phyloP scores from a whole-genome alignment of 2,113 vertebrate species.

The Clarias macrocephalus region DNA sequence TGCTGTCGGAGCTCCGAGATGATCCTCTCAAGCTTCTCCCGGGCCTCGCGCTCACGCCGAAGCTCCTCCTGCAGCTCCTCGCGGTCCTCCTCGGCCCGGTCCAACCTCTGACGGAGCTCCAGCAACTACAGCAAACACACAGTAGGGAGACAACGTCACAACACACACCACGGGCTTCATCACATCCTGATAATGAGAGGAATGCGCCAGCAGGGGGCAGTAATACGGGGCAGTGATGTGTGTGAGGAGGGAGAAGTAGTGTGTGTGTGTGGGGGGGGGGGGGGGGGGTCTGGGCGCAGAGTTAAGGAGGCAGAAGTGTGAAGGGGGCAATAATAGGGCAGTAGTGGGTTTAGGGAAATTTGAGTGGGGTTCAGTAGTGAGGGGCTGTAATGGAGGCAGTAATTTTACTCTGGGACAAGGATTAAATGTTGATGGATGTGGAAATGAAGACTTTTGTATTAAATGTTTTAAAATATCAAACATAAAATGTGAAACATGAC shows the following conservation, averaged over 20 bases:
- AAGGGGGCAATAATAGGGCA: not conserved
- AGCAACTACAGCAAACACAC: constrained; percentile 68
- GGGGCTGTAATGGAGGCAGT: not conserved
- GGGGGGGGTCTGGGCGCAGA: no score
- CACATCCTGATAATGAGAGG: not conserved
- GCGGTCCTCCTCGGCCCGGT: constrained; percentile 83
- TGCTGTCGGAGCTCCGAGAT: constrained; percentile 83
- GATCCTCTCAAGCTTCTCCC: constrained; percentile 82
- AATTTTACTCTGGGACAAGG: not conserved
- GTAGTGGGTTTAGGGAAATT: not conserved
- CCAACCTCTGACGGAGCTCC: constrained; percentile 80
- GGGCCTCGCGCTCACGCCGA: constrained; percentile 81
- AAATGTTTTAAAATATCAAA: not conserved
- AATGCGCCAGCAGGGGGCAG: constrained; percentile 49
- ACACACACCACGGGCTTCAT: not conserved
- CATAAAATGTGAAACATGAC: not conserved
- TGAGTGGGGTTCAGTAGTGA: not conserved
- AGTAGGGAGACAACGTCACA: not conserved
- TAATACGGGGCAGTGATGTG: not conserved
- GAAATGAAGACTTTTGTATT: no score
- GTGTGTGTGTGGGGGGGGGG: no score
- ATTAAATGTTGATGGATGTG: not conserved
- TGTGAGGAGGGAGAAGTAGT: not conserved
- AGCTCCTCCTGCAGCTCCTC: constrained; percentile 85
- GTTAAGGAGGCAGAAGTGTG: not conserved